Conservation (phyloP, 92 coral and sea anemone genomes). For the Phenganax subtilis region DNA sequence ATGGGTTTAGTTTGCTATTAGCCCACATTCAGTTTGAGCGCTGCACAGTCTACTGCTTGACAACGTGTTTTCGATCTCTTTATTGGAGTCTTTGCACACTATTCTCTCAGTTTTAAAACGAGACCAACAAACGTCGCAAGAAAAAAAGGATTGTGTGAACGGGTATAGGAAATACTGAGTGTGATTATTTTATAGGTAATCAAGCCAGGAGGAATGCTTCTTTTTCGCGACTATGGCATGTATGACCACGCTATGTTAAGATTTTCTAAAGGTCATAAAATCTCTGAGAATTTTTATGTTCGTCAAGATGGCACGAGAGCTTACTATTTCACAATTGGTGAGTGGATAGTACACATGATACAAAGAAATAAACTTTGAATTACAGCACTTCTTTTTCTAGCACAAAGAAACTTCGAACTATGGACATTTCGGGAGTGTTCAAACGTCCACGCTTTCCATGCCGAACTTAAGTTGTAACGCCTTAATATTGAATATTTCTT, state of each 20-base stretch:
- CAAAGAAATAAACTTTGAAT: background rate
- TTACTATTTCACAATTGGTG: constrained; percentile 85
- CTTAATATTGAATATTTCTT: background rate
- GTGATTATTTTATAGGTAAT: constrained; percentile 53
- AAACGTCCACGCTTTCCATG: no score
- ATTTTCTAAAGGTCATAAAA: constrained; percentile 83
- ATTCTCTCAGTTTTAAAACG: no score
- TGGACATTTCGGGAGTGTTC: no score
- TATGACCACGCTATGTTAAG: constrained; percentile 98
- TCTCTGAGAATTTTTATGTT: constrained; percentile 81
- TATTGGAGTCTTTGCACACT: no score
- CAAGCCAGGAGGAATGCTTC: constrained; percentile 79
- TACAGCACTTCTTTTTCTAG: no score
- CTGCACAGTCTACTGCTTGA: no score
- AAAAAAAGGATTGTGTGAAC: background rate
- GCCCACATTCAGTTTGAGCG: no score
- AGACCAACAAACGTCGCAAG: no score
- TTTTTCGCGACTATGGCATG: constrained; percentile 92
- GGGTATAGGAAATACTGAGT: background rate
- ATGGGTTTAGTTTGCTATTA: no score
- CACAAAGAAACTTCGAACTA: no score
- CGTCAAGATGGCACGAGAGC: constrained; percentile 99
- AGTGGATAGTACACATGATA: background rate
- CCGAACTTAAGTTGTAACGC: no score
- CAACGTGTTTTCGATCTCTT: no score